Evolutionary conservation across 2,797 vertebrate genomes (phyloP).

Genomic region (Decapterus maruadsi): DNA sequence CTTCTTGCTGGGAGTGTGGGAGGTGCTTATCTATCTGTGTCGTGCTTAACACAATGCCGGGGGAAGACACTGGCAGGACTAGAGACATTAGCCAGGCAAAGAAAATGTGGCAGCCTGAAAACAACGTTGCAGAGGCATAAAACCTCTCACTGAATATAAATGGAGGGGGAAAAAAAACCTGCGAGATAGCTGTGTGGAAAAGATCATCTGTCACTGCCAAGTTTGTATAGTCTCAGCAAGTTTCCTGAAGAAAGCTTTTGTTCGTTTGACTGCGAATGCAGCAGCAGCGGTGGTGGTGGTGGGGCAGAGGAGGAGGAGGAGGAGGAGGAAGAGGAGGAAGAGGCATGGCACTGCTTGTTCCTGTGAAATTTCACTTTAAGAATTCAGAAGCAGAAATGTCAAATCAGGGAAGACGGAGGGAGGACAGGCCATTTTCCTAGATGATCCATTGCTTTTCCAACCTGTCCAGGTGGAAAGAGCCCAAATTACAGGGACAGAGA

Average conservation of each 20-base stretch:
- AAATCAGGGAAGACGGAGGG: neutral
- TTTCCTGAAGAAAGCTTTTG: slow-evolving; percentile 36
- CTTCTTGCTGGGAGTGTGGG: slow-evolving; percentile 42
- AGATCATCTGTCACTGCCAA: slow-evolving; percentile 72
- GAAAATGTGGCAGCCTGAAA: slow-evolving; percentile 59
- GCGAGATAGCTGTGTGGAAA: slow-evolving; percentile 43
- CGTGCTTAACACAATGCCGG: slow-evolving; percentile 44
- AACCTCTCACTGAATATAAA: slow-evolving; percentile 69
- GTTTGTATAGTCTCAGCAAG: slow-evolving; percentile 68
- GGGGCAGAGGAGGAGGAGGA: neutral
- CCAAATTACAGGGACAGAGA: slow-evolving; percentile 9
- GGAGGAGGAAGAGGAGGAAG: neutral
- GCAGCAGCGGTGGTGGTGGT: neutral
- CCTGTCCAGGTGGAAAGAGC: slow-evolving; percentile 24
- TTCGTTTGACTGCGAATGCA: slow-evolving; percentile 39
- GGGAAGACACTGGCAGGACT: slow-evolving; percentile 52
- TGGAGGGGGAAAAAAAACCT: slow-evolving; percentile 48
- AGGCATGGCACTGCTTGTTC: slow-evolving; percentile 3
- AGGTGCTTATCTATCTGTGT: slow-evolving; percentile 48
- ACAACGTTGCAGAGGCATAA: slow-evolving; percentile 64
- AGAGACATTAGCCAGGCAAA: slow-evolving; percentile 45
- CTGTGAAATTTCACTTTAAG: slow-evolving; percentile 19
- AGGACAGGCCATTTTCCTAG: slow-evolving; percentile 8
- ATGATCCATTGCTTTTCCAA: slow-evolving; percentile 19
- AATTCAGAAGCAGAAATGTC: slow-evolving; percentile 9